Evolutionary conservation across 2,888 invertebrate genomes (phyloP).

Genomic region (Galeopsomyia nigrocyanea): DNA sequence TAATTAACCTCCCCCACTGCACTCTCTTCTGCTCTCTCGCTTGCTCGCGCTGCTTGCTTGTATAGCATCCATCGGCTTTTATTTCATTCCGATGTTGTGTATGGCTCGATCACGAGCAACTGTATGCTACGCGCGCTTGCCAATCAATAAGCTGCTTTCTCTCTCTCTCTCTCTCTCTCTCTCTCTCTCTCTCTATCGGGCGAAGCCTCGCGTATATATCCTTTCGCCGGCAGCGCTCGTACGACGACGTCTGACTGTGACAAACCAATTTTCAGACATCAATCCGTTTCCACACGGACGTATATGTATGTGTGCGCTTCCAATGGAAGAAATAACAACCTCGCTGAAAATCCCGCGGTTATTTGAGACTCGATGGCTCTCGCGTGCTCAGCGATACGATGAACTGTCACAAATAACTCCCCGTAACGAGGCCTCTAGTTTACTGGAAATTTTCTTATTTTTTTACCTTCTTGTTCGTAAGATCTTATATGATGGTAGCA

Average conservation of each 20-base stretch:
- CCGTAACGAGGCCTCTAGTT: neutral
- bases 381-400: neutral
- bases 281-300: too few relatives aligned
- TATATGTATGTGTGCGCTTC: too few relatives aligned
- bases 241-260: too few relatives aligned
- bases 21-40: slow-evolving; percentile 13
- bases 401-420: too few relatives aligned
- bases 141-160: slow-evolving; percentile 34
- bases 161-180: neutral
- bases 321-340: neutral
- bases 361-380: slow-evolving; percentile 3
- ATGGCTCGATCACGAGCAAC: slow-evolving; percentile 53
- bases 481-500: too few relatives aligned
- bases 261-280: too few relatives aligned
- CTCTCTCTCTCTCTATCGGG: slow-evolving; percentile 3
- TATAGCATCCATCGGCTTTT: slow-evolving; percentile 56
- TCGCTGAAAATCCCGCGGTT: neutral
- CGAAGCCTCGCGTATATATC: too few relatives aligned
- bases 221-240: too few relatives aligned
- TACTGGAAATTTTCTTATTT: too few relatives aligned
- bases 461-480: too few relatives aligned
- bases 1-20: slow-evolving; percentile 12
- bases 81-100: slow-evolving; percentile 56
- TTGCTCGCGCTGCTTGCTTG: slow-evolving; percentile 50
- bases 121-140: slow-evolving; percentile 42